Base-by-base conservation (phyloP, 2,797 vertebrate genomes). In the Dermochelys coriacea region DNA sequence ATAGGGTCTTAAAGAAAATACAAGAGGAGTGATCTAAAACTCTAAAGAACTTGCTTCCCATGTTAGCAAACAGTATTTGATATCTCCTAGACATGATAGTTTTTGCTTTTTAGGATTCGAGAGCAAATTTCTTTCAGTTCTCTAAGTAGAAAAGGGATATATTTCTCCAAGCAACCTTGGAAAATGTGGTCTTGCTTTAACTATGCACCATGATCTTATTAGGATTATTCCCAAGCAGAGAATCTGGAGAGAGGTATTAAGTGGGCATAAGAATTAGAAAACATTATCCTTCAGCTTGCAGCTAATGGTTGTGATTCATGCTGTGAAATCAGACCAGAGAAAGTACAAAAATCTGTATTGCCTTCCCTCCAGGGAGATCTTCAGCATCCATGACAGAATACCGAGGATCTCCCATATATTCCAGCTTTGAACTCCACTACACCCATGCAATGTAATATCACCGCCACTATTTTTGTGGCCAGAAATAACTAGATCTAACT, bases 161-260 rank as follows among this genome's bases (percentile, higher is more conserved):
- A 61, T 80, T 91, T 92, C 78, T 79, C 68, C 74, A 93, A 80
- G 85, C 84, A 83, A 19, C 86, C 80, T 87, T 34, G 19, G 84
- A 84, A 96, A 94, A 86, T 74, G 29, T 3, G 85, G 75, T 90
- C 77, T 75, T 64, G 50, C 71, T 88, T 87, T 83, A 90, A 94
- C 82, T 90, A 87, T 82, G 1, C 64, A 93, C 91, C 95, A 95
- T 71, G 2, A 37, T 84, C n/a, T 80, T 91, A 8, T 77, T 83
- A 75, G 64, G 15, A 31, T 82, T 95, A 91, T 82, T 92, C 82
- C 64, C 54, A 88, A 71, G 49, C 34, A 29, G 59, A 91, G 64
- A 88, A 94, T 54, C 59, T 86, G 47, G 95, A 94, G 3, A 81
- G 51, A 90, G 27, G 49, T 85, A 89, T 84, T 61, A 95, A 95